A percentile compares a stretch with the other conserved stretches of the same genome.
Evolutionary conservation across 1,140 invertebrate species (phyloP).

Genomic region (Conus betulinus): DNA sequence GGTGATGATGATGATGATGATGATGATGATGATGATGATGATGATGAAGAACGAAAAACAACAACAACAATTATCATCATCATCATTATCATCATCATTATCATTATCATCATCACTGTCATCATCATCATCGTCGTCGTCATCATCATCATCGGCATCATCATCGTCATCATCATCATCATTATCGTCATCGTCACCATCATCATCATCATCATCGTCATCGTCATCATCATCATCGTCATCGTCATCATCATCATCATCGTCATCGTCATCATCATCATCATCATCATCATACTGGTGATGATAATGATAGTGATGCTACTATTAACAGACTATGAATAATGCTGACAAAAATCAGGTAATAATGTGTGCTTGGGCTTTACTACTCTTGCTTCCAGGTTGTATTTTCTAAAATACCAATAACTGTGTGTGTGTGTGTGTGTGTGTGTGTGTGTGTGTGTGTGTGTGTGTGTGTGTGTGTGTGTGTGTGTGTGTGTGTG

Average conservation of each 20-base stretch:
- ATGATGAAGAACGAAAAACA: not conserved
- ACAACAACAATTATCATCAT: not conserved
- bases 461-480: too few relatives aligned
- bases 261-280: not conserved
- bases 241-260: constrained; percentile 1
- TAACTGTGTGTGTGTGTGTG: too few relatives aligned
- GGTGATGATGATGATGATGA: not conserved
- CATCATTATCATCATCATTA: not conserved
- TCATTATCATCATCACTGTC: too few relatives aligned
- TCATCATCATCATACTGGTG: too few relatives aligned
- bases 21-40: constrained; percentile 7
- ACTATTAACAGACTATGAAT: too few relatives aligned
- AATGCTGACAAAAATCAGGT: too few relatives aligned
- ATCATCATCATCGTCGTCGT: not conserved
- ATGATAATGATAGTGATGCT: not conserved
- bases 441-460: too few relatives aligned
- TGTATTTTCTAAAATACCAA: too few relatives aligned
- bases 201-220: not conserved
- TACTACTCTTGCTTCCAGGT: too few relatives aligned
- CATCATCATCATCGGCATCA: not conserved
- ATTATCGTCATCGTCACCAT: not conserved
- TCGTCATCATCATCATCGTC: not conserved
- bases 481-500: too few relatives aligned
- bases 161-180: not conserved
- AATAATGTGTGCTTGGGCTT: too few relatives aligned